phyloP scores from a whole-genome alignment of 2,888 invertebrate genomes.

The Tachina fera region DNA sequence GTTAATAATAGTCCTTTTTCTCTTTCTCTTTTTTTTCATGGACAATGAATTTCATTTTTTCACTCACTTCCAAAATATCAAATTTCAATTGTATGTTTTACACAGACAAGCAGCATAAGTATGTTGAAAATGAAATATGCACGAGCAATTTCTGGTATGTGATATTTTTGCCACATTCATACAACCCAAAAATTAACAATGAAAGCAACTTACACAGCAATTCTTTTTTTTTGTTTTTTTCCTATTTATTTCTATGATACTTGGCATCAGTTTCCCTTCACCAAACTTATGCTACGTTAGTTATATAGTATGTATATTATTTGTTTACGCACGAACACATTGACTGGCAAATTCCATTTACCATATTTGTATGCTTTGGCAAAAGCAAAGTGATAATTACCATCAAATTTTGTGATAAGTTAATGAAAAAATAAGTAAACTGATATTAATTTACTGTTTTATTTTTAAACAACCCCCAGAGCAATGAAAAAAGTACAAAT shows the following conservation, averaged over 20 bases:
- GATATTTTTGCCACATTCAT: constrained; percentile 18
- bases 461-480: neutral
- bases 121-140: neutral
- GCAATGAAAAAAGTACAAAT: no score
- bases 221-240: neutral
- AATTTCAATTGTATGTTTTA: constrained; percentile 41
- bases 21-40: neutral
- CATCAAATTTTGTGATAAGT: neutral
- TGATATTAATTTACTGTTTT: neutral
- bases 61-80: constrained; percentile 26
- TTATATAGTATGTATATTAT: neutral
- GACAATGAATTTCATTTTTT: neutral
- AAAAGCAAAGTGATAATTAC: constrained; percentile 17
- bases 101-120: neutral
- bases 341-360: neutral
- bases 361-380: neutral
- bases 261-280: constrained; percentile 3
- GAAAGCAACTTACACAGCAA: constrained; percentile 52
- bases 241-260: constrained; percentile 4
- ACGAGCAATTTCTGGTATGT: constrained; percentile 8
- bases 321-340: constrained; percentile 33
- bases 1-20: neutral
- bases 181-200: constrained; percentile 33
- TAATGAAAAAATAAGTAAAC: constrained; percentile 2
- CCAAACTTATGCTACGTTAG: constrained; percentile 21